phyloP scores from a whole-genome alignment of 1,140 invertebrate species.

The Ceratina japonica region DNA sequence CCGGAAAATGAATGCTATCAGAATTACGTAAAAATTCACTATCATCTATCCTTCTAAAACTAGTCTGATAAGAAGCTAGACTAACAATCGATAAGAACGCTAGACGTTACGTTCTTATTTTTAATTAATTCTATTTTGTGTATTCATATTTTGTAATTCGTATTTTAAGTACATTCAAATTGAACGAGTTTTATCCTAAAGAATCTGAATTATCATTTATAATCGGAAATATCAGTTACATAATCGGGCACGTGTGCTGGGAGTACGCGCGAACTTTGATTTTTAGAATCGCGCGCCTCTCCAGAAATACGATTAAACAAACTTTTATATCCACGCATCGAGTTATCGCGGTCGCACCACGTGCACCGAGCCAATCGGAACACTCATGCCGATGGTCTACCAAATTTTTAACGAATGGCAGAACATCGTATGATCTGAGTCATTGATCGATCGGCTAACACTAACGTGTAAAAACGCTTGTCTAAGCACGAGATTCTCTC shows the following conservation, averaged over 20 bases:
- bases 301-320: background rate
- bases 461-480: no score
- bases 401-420: constrained; percentile 44
- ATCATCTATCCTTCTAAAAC: background rate
- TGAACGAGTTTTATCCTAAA: no score
- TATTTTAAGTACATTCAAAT: no score
- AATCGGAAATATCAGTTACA: no score
- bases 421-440: constrained; percentile 2
- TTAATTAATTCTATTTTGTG: background rate
- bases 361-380: constrained; percentile 32
- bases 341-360: constrained; percentile 33
- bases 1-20: no score
- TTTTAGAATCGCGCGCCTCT: background rate
- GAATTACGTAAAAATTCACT: background rate
- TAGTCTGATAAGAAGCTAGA: background rate
- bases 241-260: background rate
- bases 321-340: background rate
- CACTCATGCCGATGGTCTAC: background rate
- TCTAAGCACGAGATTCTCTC: background rate
- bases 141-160: no score
- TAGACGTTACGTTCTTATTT: background rate
- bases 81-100: background rate
- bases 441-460: background rate
- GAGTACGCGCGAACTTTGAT: background rate
- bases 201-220: no score